Base-by-base conservation (phyloP, 2,797 vertebrate genomes). In the Anguilla pacifica region DNA sequence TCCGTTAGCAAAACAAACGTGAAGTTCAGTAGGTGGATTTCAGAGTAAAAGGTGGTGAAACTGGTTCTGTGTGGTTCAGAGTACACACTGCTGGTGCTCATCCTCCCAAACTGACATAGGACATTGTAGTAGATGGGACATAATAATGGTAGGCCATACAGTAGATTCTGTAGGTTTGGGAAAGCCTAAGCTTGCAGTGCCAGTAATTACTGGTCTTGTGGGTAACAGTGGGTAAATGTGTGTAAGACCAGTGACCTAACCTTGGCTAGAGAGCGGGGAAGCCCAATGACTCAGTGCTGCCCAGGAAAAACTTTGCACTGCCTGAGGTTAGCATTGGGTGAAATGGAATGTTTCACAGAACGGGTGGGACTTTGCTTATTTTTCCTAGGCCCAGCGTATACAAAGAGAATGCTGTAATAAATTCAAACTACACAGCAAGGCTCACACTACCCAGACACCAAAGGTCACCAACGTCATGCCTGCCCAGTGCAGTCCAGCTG, bases 171-270 rank as follows among this genome's bases (percentile, higher is more conserved):
- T n/a, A 82, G 22, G 79, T 51, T 82, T 82, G 19, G 79, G 79
- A 82, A 28, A 82, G 43, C 79, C 79, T n/a, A 13, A 7, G 79
- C 2, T 46, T n/a, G 46, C 46, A 49, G 43, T n/a, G 46, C 6
- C 79, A 51, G 28, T 51, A 82, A 82, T 82, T 49, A n/a, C 43
- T 10, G 46, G 43, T 25, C 43, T 82, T 51, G 79, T n/a, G 43
- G 79, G 15, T 51, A 82, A 46, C 46, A 28, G 79, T 25, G 43
- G 43, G 79, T 25, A 79, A 43, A 79, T 46, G 74, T 79, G 15
- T 39, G 74, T 82, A n/a, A 51, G 46, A 51, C 39, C 57, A 79
- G 74, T 87, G 86, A 87, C 55, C 86, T 74, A 64, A 35, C 70
- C 64, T 51, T n/a, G 74, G 82, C 46, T 11, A 51, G 10, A 25